These are phyloP conservation scores for Silvanus unidentatus DNA, from an alignment of 2,888 invertebrate genomes.

Conservation along the genomic window DNA sequence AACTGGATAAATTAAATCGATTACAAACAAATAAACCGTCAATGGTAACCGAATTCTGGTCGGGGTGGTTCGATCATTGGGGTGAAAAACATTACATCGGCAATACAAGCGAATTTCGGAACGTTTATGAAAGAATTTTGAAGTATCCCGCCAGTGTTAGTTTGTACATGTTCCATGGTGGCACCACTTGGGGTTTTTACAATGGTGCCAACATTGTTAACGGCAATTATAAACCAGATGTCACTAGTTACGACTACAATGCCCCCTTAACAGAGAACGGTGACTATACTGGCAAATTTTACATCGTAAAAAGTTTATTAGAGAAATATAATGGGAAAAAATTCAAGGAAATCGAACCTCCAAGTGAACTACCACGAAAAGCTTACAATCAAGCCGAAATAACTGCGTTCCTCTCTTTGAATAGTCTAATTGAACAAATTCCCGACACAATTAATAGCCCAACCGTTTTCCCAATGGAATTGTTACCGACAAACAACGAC, in stretches of 20 bases:
- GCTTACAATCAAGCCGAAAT: conserved; percentile 10
- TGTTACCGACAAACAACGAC: conserved; percentile 39
- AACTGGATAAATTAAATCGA: conserved; percentile 42
- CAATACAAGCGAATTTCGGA: conserved; percentile 19
- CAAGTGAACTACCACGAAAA: background rate
- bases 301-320: conserved; percentile 54
- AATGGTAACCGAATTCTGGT: conserved; percentile 55
- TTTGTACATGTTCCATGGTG: conserved; percentile 89
- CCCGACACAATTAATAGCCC: conserved; percentile 9
- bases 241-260: conserved; percentile 59
- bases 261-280: conserved; percentile 85
- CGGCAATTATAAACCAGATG: conserved; percentile 32
- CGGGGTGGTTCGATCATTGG: conserved; percentile 58
- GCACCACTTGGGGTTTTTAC: conserved; percentile 75
- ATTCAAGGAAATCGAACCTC: conserved; percentile 9
- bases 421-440: conserved; percentile 7
- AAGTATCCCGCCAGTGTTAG: conserved; percentile 60
- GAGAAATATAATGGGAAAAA: conserved; percentile 30
- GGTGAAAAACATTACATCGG: conserved; percentile 32
- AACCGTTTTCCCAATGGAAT: conserved; percentile 34
- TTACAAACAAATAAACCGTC: conserved; percentile 49
- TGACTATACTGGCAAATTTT: conserved; percentile 73
- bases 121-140: conserved; percentile 26
- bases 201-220: conserved; percentile 32
- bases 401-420: conserved; percentile 9